These are phyloP conservation scores for Oncorhynchus masou DNA, from an alignment of 2,113 vertebrate genomes.

Conservation along the genomic window DNA sequence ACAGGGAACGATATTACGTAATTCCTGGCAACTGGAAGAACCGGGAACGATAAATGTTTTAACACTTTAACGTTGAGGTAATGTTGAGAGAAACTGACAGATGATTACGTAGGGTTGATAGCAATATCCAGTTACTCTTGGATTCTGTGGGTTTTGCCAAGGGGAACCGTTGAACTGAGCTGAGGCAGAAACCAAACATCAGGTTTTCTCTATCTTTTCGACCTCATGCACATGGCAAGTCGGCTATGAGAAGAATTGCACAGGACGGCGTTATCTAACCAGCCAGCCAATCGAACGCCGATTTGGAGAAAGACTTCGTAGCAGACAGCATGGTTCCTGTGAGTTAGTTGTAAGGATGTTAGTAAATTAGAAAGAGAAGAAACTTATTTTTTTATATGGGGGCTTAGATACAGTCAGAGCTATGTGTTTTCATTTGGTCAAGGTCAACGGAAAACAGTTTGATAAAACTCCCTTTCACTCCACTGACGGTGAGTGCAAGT, in stretches of 20 bases:
- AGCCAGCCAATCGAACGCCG: background rate
- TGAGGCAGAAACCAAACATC: background rate
- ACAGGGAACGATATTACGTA: background rate
- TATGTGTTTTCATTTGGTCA: constrained; percentile 32
- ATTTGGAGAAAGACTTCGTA: constrained; percentile 35
- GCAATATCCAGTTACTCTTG: background rate
- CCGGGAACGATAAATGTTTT: background rate
- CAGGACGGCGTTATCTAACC: constrained; percentile 39
- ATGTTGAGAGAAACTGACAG: background rate
- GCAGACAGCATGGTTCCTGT: constrained; percentile 11
- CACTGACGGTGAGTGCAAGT: background rate
- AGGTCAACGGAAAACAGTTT: constrained; percentile 29
- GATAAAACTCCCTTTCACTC: background rate
- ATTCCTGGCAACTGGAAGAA: background rate
- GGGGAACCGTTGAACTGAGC: background rate
- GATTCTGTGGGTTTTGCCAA: background rate
- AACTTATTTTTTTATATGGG: constrained; percentile 36
- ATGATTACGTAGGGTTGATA: constrained; percentile 19
- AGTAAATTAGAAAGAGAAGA: constrained; percentile 17
- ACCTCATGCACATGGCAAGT: constrained; percentile 9
- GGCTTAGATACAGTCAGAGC: constrained; percentile 23
- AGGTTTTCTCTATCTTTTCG: background rate
- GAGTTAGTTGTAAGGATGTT: constrained; percentile 14
- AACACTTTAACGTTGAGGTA: background rate
- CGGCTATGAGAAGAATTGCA: constrained; percentile 26